phyloP scores from a whole-genome alignment of 1,140 invertebrate genomes.

The Formica exsecta region DNA sequence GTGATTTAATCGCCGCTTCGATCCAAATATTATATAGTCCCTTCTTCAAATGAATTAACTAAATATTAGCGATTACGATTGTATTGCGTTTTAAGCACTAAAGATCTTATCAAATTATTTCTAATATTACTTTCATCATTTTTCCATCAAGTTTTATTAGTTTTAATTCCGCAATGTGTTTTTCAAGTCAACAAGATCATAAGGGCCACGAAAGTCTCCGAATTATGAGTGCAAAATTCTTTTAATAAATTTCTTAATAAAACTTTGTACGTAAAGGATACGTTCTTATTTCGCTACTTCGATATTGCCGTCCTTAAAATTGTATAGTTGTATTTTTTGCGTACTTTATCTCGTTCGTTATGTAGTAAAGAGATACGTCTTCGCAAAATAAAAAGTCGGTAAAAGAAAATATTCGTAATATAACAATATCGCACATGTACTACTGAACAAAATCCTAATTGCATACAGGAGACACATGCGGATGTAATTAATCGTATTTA shows the following conservation, averaged over 20 bases:
- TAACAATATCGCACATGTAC: neutral
- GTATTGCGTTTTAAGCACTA: neutral
- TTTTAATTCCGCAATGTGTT: neutral
- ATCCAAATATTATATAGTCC: slow-evolving; percentile 16
- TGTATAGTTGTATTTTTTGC: neutral
- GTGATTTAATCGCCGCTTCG: slow-evolving; percentile 47
- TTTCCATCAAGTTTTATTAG: neutral
- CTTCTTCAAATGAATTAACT: neutral
- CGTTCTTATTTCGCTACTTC: neutral
- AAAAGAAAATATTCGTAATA: neutral
- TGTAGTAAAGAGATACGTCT: neutral
- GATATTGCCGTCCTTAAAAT: neutral
- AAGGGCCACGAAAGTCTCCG: neutral
- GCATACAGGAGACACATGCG: neutral
- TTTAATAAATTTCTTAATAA: neutral
- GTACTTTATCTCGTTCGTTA: neutral
- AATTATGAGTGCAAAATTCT: neutral
- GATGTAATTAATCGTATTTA: slow-evolving; percentile 17
- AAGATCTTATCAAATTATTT: neutral
- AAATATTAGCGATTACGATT: neutral
- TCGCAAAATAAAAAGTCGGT: neutral
- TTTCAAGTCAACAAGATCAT: neutral
- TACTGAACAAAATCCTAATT: too few relatives aligned
- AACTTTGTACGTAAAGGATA: neutral
- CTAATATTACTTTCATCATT: neutral